These are phyloP conservation scores for Rafetus swinhoei DNA, from an alignment of 2,113 vertebrate species.

Conservation along the genomic window DNA sequence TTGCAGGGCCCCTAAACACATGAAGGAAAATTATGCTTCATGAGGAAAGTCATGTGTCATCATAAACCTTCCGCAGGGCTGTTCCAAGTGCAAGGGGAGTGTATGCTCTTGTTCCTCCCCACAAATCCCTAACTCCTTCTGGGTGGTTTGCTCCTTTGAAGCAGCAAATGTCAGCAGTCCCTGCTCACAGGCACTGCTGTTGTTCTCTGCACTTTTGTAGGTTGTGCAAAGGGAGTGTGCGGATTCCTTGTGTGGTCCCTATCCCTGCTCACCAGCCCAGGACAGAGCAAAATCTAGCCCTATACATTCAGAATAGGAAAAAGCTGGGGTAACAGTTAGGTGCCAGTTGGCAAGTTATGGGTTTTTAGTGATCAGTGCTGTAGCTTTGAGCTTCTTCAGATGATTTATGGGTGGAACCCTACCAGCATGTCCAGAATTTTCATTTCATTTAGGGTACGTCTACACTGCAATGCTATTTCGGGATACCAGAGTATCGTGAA, in stretches of 20 bases:
- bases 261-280: neutral
- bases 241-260: neutral
- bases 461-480: too few species aligned
- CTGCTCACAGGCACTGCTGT: neutral
- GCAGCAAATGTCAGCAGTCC: neutral
- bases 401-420: neutral
- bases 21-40: neutral
- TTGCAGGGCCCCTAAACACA: neutral
- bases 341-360: neutral
- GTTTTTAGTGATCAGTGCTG: neutral
- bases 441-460: neutral
- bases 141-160: neutral
- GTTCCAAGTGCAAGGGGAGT: neutral
- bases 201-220: neutral
- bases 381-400: neutral
- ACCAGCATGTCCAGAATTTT: neutral
- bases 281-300: neutral
- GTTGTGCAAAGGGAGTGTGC: neutral
- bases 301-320: neutral
- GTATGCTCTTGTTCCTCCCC: neutral
- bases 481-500: too few species aligned
- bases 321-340: neutral
- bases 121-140: neutral
- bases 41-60: neutral
- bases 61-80: neutral